Base-by-base conservation (phyloP, 2,113 vertebrate genomes). In the Cynocephalus volans region DNA sequence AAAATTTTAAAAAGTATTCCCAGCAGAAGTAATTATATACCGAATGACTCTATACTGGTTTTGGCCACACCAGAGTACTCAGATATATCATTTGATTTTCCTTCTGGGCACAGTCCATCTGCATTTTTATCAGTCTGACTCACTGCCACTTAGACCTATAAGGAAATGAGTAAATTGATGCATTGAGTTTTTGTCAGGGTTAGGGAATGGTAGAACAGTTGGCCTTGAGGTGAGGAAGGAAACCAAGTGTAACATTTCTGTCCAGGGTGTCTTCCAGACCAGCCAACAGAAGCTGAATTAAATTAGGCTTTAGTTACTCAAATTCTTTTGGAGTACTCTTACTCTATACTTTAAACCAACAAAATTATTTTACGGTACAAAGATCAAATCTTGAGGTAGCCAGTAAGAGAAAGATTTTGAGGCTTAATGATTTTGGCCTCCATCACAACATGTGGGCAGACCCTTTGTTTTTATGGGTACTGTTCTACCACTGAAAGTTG, bases 1-100 rank as follows among this genome's bases (percentile, higher is more conserved):
- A 41, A 41, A 41, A 41, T 41, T 41, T 41, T 41, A 41, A 41
- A 41, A 41, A 41, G 41, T 41, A 41, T 41, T 41, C 41, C 41
- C 8, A 69, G 1, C 77, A 17, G 15, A 93, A 83, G 77, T 72
- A 65, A 87, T 19, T 76, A 73, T n/a, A 36, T 36, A 58, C 12
- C 21, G 75, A 82, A 26, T 67, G 8, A 87, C 11, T 73, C 11
- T 89, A 48, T 81, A 83, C 6, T 52, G 0, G 77, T 92, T 92
- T 23, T 95, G 26, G 18, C 28, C 14, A 64, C 8, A 72, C 33
- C 67, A 96, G 8, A 8, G 6, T 89, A 72, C 24, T 26, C 48
- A 86, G 13, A 56, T 83, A 60, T 24, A 41, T 64, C 90, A 82
- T 60, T 95, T 96, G 33, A 76, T 81, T 91, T 91, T 97, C n/a